Conservation (phyloP, 2,113 vertebrate genomes). For the Lanius ludovicianus region DNA sequence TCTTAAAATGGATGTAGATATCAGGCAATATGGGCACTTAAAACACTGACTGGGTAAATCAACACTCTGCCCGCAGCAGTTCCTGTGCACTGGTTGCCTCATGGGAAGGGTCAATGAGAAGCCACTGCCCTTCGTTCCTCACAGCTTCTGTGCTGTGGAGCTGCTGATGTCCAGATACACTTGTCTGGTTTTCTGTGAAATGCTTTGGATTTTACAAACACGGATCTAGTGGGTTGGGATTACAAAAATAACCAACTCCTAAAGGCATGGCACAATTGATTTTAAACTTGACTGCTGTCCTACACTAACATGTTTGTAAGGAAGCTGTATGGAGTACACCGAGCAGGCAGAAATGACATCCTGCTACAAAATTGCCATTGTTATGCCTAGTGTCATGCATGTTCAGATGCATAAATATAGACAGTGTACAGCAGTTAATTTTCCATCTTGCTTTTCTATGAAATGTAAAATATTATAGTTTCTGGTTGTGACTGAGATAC, state of each 20-base stretch:
- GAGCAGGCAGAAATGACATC: background rate
- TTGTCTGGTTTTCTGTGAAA: background rate
- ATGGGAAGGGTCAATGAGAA: background rate
- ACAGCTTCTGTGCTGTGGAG: background rate
- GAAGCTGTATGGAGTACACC: background rate
- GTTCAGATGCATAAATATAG: background rate
- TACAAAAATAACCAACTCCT: background rate
- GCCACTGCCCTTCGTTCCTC: too few species aligned
- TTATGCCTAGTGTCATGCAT: background rate
- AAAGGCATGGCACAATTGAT: background rate
- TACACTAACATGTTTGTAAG: background rate
- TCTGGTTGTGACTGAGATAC: background rate
- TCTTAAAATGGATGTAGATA: background rate
- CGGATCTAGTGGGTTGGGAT: background rate
- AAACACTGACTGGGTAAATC: background rate
- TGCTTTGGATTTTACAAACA: background rate
- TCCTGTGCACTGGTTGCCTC: background rate
- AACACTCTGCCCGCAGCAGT: too few species aligned
- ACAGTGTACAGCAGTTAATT: background rate
- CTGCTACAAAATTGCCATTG: background rate
- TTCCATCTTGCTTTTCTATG: background rate
- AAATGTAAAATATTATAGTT: background rate
- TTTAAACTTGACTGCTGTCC: background rate
- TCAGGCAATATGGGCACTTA: background rate
- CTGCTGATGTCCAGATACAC: background rate